phyloP scores from a whole-genome alignment of 2,797 vertebrate species.

The Lacerta bilineata region DNA sequence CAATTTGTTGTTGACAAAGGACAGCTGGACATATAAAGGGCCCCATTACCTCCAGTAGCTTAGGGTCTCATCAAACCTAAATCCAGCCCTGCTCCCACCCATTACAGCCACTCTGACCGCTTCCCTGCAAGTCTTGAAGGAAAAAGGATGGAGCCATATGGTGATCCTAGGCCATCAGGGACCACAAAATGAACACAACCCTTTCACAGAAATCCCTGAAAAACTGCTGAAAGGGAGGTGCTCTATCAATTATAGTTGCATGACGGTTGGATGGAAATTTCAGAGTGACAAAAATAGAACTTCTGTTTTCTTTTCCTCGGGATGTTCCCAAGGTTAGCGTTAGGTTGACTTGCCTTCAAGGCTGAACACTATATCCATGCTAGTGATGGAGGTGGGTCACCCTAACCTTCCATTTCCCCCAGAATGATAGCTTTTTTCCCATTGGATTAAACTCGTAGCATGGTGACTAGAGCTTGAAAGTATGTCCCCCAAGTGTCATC shows the following conservation, averaged over 20 bases:
- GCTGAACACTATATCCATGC: background rate
- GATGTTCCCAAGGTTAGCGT: background rate
- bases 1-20: too few relatives aligned
- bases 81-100: background rate
- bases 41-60: too few relatives aligned
- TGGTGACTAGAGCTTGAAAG: constrained; percentile 9
- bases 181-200: background rate
- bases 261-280: background rate
- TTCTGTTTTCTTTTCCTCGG: background rate
- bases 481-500: background rate
- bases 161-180: background rate
- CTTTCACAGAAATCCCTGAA: background rate
- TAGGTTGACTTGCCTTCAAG: constrained; percentile 13
- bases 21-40: too few relatives aligned
- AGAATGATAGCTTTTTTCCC: background rate
- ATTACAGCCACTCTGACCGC: too few relatives aligned
- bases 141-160: background rate
- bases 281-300: background rate
- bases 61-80: too few relatives aligned
- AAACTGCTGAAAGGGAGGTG: background rate
- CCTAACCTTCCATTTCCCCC: background rate
- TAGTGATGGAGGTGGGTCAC: background rate
- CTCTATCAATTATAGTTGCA: background rate
- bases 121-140: background rate
- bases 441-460: background rate